Conservation (phyloP, 2,888 invertebrate species). For the Trichopoda pennipes region DNA sequence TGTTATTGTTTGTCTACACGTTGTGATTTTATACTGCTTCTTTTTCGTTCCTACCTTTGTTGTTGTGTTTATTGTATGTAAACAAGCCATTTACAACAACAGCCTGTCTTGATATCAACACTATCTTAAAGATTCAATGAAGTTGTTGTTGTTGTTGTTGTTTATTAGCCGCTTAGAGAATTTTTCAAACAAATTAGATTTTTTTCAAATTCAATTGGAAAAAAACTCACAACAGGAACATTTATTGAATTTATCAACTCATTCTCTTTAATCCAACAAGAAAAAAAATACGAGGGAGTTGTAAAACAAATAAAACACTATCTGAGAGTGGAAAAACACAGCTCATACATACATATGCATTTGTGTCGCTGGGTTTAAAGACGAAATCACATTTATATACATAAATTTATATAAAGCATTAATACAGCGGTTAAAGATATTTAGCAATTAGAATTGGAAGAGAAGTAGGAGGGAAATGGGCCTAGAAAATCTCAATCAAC, state of each 20-base stretch:
- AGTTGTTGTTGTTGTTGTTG: background rate
- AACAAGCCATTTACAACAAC: constrained; percentile 35
- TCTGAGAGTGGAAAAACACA: too few relatives aligned
- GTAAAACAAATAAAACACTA: background rate
- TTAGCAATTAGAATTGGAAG: too few relatives aligned
- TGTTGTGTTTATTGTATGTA: constrained; percentile 20
- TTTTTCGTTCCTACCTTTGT: constrained; percentile 10
- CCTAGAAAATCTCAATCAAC: too few relatives aligned
- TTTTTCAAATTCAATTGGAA: constrained; percentile 4
- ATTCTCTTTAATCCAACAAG: constrained; percentile 17
- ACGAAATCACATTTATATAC: too few relatives aligned
- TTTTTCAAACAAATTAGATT: background rate
- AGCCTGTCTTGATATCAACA: constrained; percentile 22
- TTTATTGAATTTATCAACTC: background rate
- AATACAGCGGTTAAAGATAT: too few relatives aligned
- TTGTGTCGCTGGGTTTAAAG: too few relatives aligned
- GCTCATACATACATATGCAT: too few relatives aligned
- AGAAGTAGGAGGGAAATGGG: too few relatives aligned
- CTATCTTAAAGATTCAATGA: background rate
- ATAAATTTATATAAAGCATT: too few relatives aligned
- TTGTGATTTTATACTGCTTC: constrained; percentile 47
- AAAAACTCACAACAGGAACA: background rate
- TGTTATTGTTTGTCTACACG: constrained; percentile 51
- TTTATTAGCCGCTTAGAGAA: constrained; percentile 5
- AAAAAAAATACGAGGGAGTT: constrained; percentile 15